Evolutionary conservation across 2,113 vertebrate genomes (phyloP).

Genomic region (Xyliphius kryptos): DNA sequence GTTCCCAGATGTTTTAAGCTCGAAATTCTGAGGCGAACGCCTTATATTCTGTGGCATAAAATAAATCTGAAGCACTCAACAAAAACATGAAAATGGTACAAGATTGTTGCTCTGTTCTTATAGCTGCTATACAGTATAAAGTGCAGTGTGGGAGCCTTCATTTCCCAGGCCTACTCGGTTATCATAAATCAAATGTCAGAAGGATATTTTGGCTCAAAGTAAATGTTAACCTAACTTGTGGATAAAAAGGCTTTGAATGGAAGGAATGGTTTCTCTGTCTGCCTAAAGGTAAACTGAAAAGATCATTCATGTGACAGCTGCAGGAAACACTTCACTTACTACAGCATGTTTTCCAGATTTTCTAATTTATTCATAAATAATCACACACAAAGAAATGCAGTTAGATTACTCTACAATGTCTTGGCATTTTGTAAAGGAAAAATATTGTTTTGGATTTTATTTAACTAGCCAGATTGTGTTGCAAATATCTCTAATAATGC

Average conservation of each 20-base stretch:
- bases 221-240: conserved; percentile 46
- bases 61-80: conserved; percentile 30
- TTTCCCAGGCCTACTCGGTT: conserved; percentile 48
- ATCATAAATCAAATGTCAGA: conserved; percentile 32
- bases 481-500: conserved; percentile 73
- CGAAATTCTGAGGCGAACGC: conserved; percentile 15
- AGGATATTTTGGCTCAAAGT: conserved; percentile 60
- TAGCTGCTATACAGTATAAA: not conserved
- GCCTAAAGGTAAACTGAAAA: conserved; percentile 60
- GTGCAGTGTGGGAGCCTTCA: conserved; percentile 37
- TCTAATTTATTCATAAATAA: conserved; percentile 72
- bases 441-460: conserved; percentile 59
- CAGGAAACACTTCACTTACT: conserved; percentile 60
- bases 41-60: conserved; percentile 7
- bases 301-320: conserved; percentile 55
- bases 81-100: conserved; percentile 26
- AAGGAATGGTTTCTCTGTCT: conserved; percentile 50
- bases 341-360: conserved; percentile 61
- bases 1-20: conserved; percentile 27
- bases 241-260: conserved; percentile 43
- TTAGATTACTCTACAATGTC: conserved; percentile 69
- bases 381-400: conserved; percentile 67
- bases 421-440: conserved; percentile 57
- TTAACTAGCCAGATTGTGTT: conserved; percentile 67
- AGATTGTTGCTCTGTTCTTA: conserved; percentile 26